Base-by-base conservation (phyloP, 92 coral and sea anemone genomes). In the Epizoanthus illoricatus region DNA sequence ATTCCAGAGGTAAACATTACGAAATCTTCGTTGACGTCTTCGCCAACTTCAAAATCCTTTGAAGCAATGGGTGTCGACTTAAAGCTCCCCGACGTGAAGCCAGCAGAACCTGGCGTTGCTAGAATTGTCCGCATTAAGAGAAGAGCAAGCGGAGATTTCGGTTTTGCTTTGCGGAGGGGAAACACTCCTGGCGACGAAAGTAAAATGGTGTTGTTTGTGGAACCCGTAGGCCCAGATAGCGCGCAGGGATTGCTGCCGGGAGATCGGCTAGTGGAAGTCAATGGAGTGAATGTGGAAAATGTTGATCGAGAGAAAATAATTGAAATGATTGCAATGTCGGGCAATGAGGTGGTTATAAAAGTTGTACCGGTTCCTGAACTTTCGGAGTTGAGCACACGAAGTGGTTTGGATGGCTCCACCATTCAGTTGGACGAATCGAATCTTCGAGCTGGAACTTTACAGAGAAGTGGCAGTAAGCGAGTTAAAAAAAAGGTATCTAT, bases 381-480 rank as follows among this genome's bases (percentile, higher is more conserved):
- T 15, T 92, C 99, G 11, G 99, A 96, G 85, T 81, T 96, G 86
- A 96, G 98, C 67, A 95, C 94, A 1, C 84, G 99, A 73, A 93
- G 99, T 59, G 99, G 98, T 16, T 74, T 96, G 18, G 99, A 96
- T 80, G 99, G 99, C 9, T 89, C 96, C 9, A 86, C 91, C 6
- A 87, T 96, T 16, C 99, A 96, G 75, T 87, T 96, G 12, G 99
- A 96, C 36, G 99, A 96, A 47, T 89, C 98, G 23, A 93, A 94
- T 80, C 85, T 96, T 16, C 87, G 90, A 64, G 97, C 99, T 54
- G 99, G 97, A 33, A 93, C 99, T 39, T 79, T 96, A 7, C 96
- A 92, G n/a, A 86, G 99, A 41, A 96, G 99, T 90, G 99, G 99
- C 3, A 92, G 97, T 85, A 96, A 90, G 76, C 84, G 99, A 79